phyloP scores from a whole-genome alignment of 2,888 invertebrate species.

The Oasisia sp. region DNA sequence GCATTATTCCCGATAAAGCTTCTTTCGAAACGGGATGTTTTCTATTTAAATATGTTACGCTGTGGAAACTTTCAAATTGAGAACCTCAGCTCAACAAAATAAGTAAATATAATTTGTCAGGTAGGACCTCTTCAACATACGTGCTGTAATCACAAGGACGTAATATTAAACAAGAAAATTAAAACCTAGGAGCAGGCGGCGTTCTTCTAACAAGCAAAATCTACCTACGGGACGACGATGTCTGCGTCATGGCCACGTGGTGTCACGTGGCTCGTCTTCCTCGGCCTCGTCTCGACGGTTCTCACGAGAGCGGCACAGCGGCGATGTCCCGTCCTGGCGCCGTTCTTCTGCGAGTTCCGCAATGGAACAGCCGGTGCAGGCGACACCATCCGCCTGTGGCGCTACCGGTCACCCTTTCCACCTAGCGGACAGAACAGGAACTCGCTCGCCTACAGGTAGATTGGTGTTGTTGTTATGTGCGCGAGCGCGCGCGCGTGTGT shows the following conservation, averaged over 20 bases:
- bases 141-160: too few relatives aligned
- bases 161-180: too few relatives aligned
- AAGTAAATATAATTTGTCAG: too few relatives aligned
- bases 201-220: too few relatives aligned
- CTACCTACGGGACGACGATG: background rate
- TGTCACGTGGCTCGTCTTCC: background rate
- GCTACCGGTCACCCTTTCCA: background rate
- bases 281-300: background rate
- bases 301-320: background rate
- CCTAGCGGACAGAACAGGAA: background rate
- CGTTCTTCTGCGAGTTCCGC: constrained; percentile 10
- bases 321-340: background rate
- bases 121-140: too few relatives aligned
- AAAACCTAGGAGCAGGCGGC: too few relatives aligned
- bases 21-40: too few relatives aligned
- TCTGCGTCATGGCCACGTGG: background rate
- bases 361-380: background rate
- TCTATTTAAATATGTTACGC: too few relatives aligned
- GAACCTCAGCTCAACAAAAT: too few relatives aligned
- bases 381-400: background rate
- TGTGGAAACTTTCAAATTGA: too few relatives aligned
- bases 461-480: background rate
- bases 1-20: too few relatives aligned
- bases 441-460: background rate
- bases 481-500: too few relatives aligned